phyloP scores from a whole-genome alignment of 2,113 vertebrate species.

The Apistogramma diplotaenia region DNA sequence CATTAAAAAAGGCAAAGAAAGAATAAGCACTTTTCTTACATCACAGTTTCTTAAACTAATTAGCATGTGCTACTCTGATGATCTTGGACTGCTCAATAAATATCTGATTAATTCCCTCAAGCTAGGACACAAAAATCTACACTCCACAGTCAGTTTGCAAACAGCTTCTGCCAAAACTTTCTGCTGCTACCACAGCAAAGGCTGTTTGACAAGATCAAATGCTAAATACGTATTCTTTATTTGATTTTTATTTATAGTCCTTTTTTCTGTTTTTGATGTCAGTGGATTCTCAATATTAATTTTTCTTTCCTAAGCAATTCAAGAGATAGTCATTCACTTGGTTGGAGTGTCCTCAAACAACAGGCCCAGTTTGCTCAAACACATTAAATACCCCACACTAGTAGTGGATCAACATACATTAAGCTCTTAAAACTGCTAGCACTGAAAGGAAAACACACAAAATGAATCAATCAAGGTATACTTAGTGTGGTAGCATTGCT shows the following conservation, averaged over 20 bases:
- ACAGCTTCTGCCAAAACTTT: slow-evolving; percentile 4
- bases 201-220: not conserved
- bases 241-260: not conserved
- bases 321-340: not conserved
- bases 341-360: not conserved
- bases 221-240: not conserved
- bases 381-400: not conserved
- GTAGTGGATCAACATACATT: not conserved
- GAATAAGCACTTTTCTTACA: not conserved
- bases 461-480: not conserved
- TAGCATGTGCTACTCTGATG: not conserved
- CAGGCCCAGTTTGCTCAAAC: not conserved
- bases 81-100: slow-evolving; percentile 3
- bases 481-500: not conserved
- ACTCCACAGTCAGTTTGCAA: slow-evolving; percentile 7
- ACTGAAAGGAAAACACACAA: not conserved
- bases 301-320: not conserved
- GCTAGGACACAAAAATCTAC: slow-evolving; percentile 2
- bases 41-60: slow-evolving; percentile 3
- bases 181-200: not conserved
- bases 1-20: not conserved
- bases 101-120: not conserved
- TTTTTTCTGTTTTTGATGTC: not conserved
- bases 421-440: not conserved
- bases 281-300: not conserved